Evolutionary conservation across 2,113 vertebrate genomes (phyloP).

Genomic region (Aegypius monachus): DNA sequence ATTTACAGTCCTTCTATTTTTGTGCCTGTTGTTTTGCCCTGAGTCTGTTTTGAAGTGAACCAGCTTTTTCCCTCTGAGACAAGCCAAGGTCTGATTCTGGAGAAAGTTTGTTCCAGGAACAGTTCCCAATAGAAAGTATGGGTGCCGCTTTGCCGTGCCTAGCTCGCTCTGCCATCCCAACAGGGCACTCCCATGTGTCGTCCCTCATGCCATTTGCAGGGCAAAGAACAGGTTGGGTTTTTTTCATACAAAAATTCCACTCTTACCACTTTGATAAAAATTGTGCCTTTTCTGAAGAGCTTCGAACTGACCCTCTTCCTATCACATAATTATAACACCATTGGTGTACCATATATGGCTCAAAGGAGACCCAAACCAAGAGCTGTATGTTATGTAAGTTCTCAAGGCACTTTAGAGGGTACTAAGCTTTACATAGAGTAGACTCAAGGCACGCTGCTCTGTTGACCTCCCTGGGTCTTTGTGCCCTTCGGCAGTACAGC

Average conservation of each 20-base stretch:
- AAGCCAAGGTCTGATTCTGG: neutral
- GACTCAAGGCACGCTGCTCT: neutral
- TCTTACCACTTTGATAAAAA: neutral
- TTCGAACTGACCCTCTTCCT: neutral
- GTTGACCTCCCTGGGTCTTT: neutral
- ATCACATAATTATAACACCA: neutral
- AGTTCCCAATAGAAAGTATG: neutral
- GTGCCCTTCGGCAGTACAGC: neutral
- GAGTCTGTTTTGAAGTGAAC: accelerated
- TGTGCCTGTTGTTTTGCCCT: neutral
- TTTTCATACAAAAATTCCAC: neutral
- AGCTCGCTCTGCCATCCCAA: neutral
- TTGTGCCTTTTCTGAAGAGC: neutral
- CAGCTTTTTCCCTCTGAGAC: neutral
- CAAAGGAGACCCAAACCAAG: neutral
- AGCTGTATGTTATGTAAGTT: neutral
- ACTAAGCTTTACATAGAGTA: neutral
- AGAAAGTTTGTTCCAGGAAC: neutral
- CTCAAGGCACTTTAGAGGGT: neutral
- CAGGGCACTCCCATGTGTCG: neutral
- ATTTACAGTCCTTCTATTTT: neutral
- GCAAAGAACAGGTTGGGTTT: neutral
- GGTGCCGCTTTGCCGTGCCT: neutral
- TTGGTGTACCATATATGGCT: neutral
- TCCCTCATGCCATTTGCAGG: neutral